phyloP scores from a whole-genome alignment of 2,113 vertebrate genomes.

The Todiramphus chloris region DNA sequence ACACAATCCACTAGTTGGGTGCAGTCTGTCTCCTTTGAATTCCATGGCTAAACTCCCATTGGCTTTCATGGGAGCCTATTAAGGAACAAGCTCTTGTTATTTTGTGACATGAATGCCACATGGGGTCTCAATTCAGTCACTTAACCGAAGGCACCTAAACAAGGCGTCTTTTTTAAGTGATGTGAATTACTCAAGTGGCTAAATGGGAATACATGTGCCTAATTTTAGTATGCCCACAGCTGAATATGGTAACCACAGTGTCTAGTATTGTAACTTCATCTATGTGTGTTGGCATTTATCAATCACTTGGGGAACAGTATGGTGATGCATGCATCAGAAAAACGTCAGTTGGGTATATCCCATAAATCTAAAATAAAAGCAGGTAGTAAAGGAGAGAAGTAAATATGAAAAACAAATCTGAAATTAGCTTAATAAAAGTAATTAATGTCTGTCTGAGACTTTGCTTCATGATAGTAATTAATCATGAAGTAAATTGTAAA shows the following conservation, averaged over 20 bases:
- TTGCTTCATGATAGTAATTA: neutral
- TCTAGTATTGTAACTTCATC: neutral
- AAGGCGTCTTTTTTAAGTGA: neutral
- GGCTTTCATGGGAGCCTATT: slow-evolving; percentile 5
- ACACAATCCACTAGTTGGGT: slow-evolving; percentile 19
- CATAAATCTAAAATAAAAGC: slow-evolving; percentile 3
- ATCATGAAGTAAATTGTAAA: neutral
- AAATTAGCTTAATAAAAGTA: neutral
- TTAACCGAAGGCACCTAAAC: slow-evolving; percentile 22
- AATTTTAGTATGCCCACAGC: neutral
- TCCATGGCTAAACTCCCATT: slow-evolving; percentile 19
- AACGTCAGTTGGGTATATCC: neutral
- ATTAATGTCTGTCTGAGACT: neutral
- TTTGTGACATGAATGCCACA: slow-evolving; percentile 11
- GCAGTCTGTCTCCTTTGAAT: slow-evolving; percentile 23
- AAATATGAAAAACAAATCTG: neutral
- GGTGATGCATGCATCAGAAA: neutral
- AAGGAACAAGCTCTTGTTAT: slow-evolving; percentile 1
- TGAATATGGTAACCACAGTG: neutral
- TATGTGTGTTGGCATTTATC: neutral
- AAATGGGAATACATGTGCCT: neutral
- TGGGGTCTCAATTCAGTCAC: slow-evolving; percentile 34
- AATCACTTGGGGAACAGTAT: neutral
- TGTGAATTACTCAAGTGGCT: neutral
- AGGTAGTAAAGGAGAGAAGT: neutral